A percentile compares a stretch with the other conserved stretches of the same genome.
Evolutionary conservation across 2,797 vertebrate species (phyloP).

Genomic region (Clarias fuscus): DNA sequence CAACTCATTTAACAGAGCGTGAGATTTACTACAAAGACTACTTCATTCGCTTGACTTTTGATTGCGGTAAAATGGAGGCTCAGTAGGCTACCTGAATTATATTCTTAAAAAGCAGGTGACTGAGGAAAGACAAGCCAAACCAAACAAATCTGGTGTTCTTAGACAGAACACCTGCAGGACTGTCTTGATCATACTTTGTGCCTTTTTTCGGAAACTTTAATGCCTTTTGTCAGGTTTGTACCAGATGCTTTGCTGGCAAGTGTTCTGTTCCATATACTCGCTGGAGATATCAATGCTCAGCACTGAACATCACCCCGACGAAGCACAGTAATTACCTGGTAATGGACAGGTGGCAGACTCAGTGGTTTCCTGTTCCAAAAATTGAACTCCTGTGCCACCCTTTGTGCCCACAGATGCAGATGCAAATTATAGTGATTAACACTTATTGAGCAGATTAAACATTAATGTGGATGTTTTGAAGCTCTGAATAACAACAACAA

Average conservation of each 20-base stretch:
- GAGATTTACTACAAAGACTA: constrained; percentile 31
- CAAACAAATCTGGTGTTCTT: constrained; percentile 14
- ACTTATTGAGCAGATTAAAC: constrained; percentile 24
- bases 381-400: constrained; percentile 39
- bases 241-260: constrained; percentile 16
- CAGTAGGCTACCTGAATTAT: constrained; percentile 1
- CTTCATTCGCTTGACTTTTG: constrained; percentile 24
- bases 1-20: constrained; percentile 31
- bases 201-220: not conserved
- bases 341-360: constrained; percentile 56
- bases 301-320: constrained; percentile 30
- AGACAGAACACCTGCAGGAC: not conserved
- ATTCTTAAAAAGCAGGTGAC: not conserved
- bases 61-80: constrained; percentile 33
- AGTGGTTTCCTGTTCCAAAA: constrained; percentile 49
- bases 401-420: constrained; percentile 21
- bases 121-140: not conserved
- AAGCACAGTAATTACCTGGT: constrained; percentile 45
- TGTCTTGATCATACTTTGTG: not conserved
- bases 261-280: constrained; percentile 23
- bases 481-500: not conserved
- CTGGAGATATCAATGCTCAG: constrained; percentile 31
- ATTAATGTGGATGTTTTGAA: constrained; percentile 5
- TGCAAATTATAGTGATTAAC: constrained; percentile 29
- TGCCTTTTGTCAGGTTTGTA: constrained; percentile 11